Evolutionary conservation across 1,140 invertebrate genomes (phyloP).

Genomic region (Tetramorium simillimum): DNA sequence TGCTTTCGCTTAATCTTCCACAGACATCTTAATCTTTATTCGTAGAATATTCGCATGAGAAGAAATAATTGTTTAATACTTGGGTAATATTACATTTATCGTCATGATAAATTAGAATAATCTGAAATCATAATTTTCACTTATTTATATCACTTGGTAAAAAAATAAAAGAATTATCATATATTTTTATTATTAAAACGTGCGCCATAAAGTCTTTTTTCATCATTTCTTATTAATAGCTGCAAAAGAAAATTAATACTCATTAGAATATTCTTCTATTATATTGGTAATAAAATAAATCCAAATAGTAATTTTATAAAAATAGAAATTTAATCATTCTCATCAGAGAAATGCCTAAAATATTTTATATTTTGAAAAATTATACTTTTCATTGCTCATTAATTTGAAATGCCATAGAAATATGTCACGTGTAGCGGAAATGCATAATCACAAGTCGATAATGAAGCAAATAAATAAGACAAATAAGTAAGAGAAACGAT

Average conservation of each 20-base stretch:
- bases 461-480: neutral
- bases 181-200: slow-evolving; percentile 4
- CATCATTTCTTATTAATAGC: neutral
- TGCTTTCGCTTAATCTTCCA: slow-evolving; percentile 17
- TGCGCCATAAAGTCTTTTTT: neutral
- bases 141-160: slow-evolving; percentile 1
- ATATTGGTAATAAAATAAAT: neutral
- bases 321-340: neutral
- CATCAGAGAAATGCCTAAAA: neutral
- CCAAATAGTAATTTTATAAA: neutral
- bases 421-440: neutral
- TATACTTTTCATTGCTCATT: neutral
- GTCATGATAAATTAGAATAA: neutral
- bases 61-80: neutral
- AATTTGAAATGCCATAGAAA: neutral
- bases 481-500: slow-evolving; percentile 37
- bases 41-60: neutral
- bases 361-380: neutral
- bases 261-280: neutral
- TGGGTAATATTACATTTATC: neutral
- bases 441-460: neutral
- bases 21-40: slow-evolving; percentile 16
- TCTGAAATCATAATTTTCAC: slow-evolving; percentile 1
- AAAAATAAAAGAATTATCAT: neutral
- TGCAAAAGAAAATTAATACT: neutral